Percentiles rank a stretch among this genome's conserved stretches.
phyloP scores from a whole-genome alignment of 2,113 vertebrate species.

The Neolamprologus falcicula region DNA sequence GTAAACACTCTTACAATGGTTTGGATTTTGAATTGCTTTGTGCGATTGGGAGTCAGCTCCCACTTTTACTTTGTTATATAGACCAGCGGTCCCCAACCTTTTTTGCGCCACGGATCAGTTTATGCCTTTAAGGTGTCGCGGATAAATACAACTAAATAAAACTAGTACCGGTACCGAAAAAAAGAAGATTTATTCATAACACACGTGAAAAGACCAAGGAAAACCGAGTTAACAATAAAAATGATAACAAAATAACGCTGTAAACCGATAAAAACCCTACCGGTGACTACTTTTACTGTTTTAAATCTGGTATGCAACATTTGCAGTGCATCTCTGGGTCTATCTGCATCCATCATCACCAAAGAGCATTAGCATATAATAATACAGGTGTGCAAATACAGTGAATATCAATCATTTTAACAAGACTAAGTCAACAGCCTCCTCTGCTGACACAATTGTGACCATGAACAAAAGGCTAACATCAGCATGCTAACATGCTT shows the following conservation, averaged over 20 bases:
- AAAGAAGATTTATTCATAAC: neutral
- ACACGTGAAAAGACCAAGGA: neutral
- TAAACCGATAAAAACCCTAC: neutral
- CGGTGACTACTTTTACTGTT: neutral
- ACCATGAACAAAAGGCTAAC: neutral
- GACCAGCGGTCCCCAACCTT: neutral
- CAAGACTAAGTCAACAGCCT: neutral
- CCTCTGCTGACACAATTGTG: neutral
- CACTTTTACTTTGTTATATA: neutral
- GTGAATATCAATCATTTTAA: neutral
- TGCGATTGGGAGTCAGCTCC: neutral
- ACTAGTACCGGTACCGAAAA: neutral
- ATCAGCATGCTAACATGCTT: neutral
- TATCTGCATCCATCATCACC: neutral
- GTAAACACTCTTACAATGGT: neutral
- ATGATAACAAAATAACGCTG: neutral
- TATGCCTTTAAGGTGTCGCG: neutral
- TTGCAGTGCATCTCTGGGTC: neutral
- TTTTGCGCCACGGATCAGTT: accelerated
- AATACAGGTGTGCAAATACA: neutral
- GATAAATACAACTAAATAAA: neutral
- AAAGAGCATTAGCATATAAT: neutral
- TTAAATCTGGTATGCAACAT: neutral
- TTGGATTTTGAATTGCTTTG: neutral
- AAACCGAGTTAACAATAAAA: accelerated